Evolutionary conservation across 1,140 invertebrate genomes (phyloP), one percentile per base, ranked within the genome.

Genomic region (Caenorhabditis briggsae): DNA sequence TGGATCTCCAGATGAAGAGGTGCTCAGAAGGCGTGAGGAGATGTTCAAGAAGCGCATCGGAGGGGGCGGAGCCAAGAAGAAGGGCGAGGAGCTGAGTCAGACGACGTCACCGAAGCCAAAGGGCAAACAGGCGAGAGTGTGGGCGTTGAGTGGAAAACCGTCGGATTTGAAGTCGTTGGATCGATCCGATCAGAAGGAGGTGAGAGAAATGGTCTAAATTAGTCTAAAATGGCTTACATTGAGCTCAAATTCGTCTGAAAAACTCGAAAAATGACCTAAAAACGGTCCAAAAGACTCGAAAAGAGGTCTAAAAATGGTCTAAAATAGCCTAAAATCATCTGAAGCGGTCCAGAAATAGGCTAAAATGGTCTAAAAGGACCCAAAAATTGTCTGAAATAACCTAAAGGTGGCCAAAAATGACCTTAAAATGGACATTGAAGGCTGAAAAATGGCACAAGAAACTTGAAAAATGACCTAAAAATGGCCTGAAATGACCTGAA

Each of bases 41-140:
- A 11, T 78, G 2, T 78, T 78, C 20, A 50, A 78, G 33, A 78
- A 78, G 33, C 33, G 33, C 33, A 33, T 33, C 33, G 33, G 33
- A 43, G 65, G 56, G 20, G 56, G 53, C 14, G 82, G 82, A 55
- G 25, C 16, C 2, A 61, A 43, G 20, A 86, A 89, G n/a, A 64
- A 82, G 56, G 46, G 82, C 20, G 58, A 61, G 14, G 84, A 86
- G 16, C 2, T 86, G 11, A 23, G 64, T 8, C n/a, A 82, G 78
- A 46, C 74, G 59, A 65, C 58, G 7, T 89, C 84, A 64, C 87
- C 33, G 61, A 88, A 59, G 84, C 94, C 93, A 89, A 94, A 95
- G 88, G 95, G 95, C 1, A 99, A 98, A 92, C 95, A 96, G 91
- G 96, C 95, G 0, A 94, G 96, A 58, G 95, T 96, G 16, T 98